These are phyloP conservation scores for Brachymystax lenok DNA, from an alignment of 2,797 vertebrate genomes.

Conservation along the genomic window DNA sequence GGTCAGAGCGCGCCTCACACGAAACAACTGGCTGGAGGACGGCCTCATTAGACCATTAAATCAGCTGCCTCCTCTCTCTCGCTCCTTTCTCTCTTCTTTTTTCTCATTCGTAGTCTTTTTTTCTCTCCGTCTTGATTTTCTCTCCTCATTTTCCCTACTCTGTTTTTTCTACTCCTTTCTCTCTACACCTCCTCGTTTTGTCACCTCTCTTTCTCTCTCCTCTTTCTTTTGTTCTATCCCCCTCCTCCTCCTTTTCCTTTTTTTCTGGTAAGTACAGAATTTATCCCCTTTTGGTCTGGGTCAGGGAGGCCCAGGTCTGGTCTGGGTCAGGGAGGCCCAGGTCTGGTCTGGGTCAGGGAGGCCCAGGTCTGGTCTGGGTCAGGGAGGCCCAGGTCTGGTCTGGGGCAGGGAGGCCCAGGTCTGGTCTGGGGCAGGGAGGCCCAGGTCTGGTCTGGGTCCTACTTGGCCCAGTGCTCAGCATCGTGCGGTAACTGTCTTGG, in stretches of 20 bases:
- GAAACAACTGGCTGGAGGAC: conserved; percentile 97
- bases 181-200: conserved; percentile 51
- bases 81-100: conserved; percentile 34
- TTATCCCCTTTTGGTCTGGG: conserved; percentile 33
- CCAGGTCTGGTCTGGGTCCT: conserved; percentile 34
- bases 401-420: too few relatives aligned
- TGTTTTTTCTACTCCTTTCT: conserved; percentile 22
- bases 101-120: conserved; percentile 45
- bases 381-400: too few relatives aligned
- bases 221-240: conserved; percentile 54
- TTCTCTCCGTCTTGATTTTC: conserved; percentile 56
- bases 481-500: conserved; percentile 75
- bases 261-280: conserved; percentile 32
- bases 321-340: too few relatives aligned
- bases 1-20: conserved; percentile 93
- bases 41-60: conserved; percentile 95
- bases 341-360: too few relatives aligned
- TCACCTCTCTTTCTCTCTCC: conserved; percentile 38
- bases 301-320: too few relatives aligned
- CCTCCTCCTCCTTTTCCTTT: conserved; percentile 51
- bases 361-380: too few relatives aligned
- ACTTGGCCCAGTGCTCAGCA: conserved; percentile 59
- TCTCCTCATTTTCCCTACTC: conserved; percentile 45
- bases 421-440: too few relatives aligned
- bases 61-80: conserved; percentile 70